A percentile compares a stretch with the other conserved stretches of the same genome.
These are phyloP conservation scores for Verasper variegatus DNA, from an alignment of 2,113 vertebrate genomes.

Conservation along the genomic window DNA sequence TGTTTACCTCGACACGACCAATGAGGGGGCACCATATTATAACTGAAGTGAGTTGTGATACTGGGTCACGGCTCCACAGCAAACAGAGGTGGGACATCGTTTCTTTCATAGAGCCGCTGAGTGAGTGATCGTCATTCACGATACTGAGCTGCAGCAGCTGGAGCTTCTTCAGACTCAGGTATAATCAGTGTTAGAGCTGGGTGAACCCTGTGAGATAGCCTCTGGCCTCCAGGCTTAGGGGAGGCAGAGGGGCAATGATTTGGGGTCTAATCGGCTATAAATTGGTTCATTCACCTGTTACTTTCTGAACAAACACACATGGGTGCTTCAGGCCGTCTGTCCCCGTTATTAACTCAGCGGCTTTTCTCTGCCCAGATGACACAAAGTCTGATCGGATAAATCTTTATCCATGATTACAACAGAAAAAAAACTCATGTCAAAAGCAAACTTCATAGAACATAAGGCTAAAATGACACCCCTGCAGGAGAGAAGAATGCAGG, in stretches of 20 bases:
- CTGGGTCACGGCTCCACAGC: not conserved
- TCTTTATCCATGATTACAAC: no score
- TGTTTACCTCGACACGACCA: not conserved
- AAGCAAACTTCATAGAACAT: no score
- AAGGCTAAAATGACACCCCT: no score
- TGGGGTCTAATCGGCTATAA: not conserved
- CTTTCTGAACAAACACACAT: no score
- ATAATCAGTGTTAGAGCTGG: not conserved
- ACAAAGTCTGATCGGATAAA: no score
- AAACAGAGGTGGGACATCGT: not conserved
- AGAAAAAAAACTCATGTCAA: no score
- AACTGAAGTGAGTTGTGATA: not conserved
- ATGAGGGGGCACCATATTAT: no score
- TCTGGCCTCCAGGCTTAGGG: not conserved
- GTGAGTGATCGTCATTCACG: not conserved
- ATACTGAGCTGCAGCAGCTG: not conserved
- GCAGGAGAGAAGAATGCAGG: no score
- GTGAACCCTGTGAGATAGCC: not conserved
- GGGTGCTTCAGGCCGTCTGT: no score
- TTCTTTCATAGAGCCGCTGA: not conserved
- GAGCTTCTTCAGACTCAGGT: not conserved
- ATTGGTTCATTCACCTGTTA: not conserved
- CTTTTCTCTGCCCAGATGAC: no score
- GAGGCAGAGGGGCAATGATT: not conserved
- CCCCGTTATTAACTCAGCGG: no score